A percentile compares a stretch with the other conserved stretches of the same genome.
Evolutionary conservation across 2,797 vertebrate genomes (phyloP).

Genomic region (Kryptopterus vitreolus): DNA sequence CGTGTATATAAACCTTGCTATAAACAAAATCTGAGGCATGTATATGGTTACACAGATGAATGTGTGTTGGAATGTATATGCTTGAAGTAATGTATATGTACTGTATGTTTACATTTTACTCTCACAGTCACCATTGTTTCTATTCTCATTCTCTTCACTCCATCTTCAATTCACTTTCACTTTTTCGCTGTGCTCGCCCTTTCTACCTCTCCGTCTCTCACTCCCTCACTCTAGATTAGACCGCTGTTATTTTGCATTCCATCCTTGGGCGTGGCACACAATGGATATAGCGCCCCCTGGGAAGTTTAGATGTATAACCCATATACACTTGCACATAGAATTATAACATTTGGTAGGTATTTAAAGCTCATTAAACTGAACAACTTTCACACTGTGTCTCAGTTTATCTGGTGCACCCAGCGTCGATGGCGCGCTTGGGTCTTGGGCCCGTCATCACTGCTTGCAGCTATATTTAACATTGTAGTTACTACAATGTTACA

Average conservation of each 20-base stretch:
- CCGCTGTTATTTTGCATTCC: constrained; percentile 48
- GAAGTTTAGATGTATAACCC: no score
- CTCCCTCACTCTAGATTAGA: constrained; percentile 40
- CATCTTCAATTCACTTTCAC: constrained; percentile 31
- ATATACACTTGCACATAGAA: no score
- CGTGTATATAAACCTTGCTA: constrained; percentile 25
- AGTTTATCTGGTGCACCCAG: no score
- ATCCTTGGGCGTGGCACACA: constrained; percentile 39
- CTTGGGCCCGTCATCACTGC: no score
- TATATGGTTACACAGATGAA: background rate
- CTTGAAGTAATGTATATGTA: background rate
- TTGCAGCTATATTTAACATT: background rate
- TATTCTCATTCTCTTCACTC: background rate
- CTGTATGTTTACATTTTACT: constrained; percentile 31
- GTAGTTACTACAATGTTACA: background rate
- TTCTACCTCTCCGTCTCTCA: constrained; percentile 9
- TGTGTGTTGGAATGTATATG: constrained; percentile 1
- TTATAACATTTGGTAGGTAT: no score
- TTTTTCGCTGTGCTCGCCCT: background rate
- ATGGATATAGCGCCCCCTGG: constrained; percentile 44
- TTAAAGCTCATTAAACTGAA: no score
- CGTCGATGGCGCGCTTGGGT: no score
- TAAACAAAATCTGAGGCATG: constrained; percentile 1
- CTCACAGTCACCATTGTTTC: background rate
- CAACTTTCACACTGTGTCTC: no score